A percentile compares a stretch with the other conserved stretches of the same genome.
These are phyloP conservation scores for Neosilurus mollespiculum DNA, from an alignment of 2,797 vertebrate species.

Conservation along the genomic window DNA sequence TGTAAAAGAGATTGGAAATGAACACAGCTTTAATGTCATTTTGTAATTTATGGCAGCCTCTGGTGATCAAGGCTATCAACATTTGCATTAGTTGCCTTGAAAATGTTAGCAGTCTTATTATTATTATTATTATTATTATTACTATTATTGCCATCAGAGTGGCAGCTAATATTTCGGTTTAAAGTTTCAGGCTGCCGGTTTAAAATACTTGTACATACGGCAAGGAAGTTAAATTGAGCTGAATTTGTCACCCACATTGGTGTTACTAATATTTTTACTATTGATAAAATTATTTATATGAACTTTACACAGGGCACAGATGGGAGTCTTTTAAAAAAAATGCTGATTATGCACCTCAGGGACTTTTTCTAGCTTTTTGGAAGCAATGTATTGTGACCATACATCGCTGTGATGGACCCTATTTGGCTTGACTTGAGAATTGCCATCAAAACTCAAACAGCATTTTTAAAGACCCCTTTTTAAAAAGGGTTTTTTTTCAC, in stretches of 20 bases:
- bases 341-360: conserved; percentile 81
- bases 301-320: conserved; percentile 63
- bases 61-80: conserved; percentile 59
- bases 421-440: conserved; percentile 60
- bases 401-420: conserved; percentile 68
- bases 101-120: conserved; percentile 69
- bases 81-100: conserved; percentile 69
- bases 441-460: conserved; percentile 59
- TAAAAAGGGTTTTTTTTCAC: conserved; percentile 23
- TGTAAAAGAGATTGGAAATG: conserved; percentile 62
- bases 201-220: conserved; percentile 66
- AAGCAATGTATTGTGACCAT: conserved; percentile 73
- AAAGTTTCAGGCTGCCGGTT: conserved; percentile 48
- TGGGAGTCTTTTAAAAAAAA: conserved; percentile 52
- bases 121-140: conserved; percentile 58
- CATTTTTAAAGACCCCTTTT: conserved; percentile 54
- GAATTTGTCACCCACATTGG: conserved; percentile 53
- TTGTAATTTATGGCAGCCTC: conserved; percentile 67
- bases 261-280: conserved; percentile 52
- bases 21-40: conserved; percentile 65
- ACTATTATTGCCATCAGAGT: conserved; percentile 64
- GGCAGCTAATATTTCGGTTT: conserved; percentile 73
- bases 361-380: conserved; percentile 79
- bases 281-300: conserved; percentile 55
- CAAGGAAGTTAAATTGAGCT: conserved; percentile 59